These are phyloP conservation scores for Zhengitettix transpicula DNA, from an alignment of 2,888 invertebrate species.

Conservation along the genomic window DNA sequence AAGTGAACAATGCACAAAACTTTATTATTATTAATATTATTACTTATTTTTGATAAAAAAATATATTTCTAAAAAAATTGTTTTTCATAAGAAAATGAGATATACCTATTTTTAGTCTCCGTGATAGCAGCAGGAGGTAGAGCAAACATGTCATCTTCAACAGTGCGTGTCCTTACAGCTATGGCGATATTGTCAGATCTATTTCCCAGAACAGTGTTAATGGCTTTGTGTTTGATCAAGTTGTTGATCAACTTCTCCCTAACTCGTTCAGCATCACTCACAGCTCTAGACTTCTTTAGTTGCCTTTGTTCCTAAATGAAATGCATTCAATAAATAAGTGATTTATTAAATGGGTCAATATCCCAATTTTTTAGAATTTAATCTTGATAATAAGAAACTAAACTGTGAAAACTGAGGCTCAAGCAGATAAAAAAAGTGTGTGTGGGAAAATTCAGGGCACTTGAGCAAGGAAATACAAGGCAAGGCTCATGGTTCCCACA, in stretches of 20 bases:
- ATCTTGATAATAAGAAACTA: too few relatives aligned
- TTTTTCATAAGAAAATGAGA: neutral
- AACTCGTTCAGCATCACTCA: constrained; percentile 52
- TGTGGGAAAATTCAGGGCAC: neutral
- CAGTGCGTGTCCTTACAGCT: neutral
- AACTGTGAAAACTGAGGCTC: too few relatives aligned
- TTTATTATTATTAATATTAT: too few relatives aligned
- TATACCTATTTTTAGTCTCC: too few relatives aligned
- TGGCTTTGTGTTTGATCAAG: constrained; percentile 59
- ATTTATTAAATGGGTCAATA: neutral
- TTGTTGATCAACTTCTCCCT: constrained; percentile 56
- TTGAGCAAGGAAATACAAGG: constrained; percentile 9
- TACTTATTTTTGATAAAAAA: neutral
- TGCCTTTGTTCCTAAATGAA: constrained; percentile 51
- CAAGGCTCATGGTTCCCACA: constrained; percentile 9
- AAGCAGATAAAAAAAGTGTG: neutral
- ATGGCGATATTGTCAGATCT: neutral
- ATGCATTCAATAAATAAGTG: neutral
- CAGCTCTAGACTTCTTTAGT: constrained; percentile 50
- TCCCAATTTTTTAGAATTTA: neutral
- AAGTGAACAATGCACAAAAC: neutral
- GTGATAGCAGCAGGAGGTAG: constrained; percentile 1
- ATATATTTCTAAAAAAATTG: neutral
- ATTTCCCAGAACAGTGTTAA: constrained; percentile 23
- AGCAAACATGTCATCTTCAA: constrained; percentile 6